Percentiles rank a stretch among this genome's conserved stretches.
Evolutionary conservation across 2,113 vertebrate genomes (phyloP).

Genomic region (Indicator maculatus): DNA sequence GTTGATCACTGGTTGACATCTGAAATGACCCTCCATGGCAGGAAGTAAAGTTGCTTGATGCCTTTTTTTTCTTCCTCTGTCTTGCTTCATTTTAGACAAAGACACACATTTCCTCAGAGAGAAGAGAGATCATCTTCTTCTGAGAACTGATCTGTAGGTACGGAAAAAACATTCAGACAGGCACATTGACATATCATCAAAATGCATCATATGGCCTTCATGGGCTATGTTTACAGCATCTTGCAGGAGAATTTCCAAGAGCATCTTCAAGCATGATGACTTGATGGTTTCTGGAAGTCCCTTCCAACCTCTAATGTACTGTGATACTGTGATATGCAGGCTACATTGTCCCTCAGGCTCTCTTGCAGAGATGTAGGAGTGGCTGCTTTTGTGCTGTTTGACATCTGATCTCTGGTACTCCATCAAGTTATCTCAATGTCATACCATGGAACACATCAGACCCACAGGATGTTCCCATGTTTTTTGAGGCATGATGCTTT

Average conservation of each 20-base stretch:
- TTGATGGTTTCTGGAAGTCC: no score
- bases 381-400: background rate
- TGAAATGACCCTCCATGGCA: background rate
- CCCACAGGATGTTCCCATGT: background rate
- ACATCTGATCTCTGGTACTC: background rate
- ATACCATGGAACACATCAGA: background rate
- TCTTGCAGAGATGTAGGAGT: background rate
- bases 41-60: background rate
- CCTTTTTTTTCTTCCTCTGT: background rate
- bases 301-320: no score
- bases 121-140: background rate
- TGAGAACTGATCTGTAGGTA: background rate
- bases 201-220: background rate
- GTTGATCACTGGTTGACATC: background rate
- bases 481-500: background rate
- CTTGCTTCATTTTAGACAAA: background rate
- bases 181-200: background rate
- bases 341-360: background rate
- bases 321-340: no score
- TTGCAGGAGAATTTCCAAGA: background rate
- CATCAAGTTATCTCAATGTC: background rate
- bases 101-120: background rate
- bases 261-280: background rate
- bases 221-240: background rate
- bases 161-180: background rate